Conservation (phyloP, 2,113 vertebrate genomes). For the Sapayoa aenigma region DNA sequence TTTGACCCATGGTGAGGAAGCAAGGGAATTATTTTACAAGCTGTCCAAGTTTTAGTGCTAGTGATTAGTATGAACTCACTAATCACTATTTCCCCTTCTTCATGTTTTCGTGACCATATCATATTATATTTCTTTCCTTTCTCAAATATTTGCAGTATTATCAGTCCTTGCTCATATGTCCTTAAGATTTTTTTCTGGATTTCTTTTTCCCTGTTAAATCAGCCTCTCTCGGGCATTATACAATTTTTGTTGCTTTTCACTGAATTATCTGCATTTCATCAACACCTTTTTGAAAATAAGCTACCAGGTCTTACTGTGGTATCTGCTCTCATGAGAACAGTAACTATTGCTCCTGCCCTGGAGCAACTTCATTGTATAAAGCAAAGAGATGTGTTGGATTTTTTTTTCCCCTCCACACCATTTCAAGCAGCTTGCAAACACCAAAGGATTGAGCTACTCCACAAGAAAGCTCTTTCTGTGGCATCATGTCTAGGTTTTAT, state of each 20-base stretch:
- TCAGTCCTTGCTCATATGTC: neutral
- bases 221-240: neutral
- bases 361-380: neutral
- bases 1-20: neutral
- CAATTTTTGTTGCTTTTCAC: neutral
- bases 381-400: neutral
- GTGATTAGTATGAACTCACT: neutral
- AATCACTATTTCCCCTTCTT: neutral
- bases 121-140: neutral
- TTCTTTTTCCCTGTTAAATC: neutral
- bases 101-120: neutral
- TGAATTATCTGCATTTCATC: neutral
- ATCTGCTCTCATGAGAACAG: neutral
- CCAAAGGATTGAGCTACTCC: neutral
- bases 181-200: neutral
- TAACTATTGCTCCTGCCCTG: neutral
- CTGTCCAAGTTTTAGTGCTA: neutral
- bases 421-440: neutral
- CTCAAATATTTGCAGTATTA: neutral
- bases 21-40: neutral
- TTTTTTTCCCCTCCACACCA: neutral
- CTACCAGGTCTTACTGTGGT: neutral
- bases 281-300: neutral
- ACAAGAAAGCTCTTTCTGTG: neutral
- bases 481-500: neutral